These are phyloP conservation scores for Poecilia wingei DNA, from an alignment of 2,797 vertebrate species.

Conservation along the genomic window DNA sequence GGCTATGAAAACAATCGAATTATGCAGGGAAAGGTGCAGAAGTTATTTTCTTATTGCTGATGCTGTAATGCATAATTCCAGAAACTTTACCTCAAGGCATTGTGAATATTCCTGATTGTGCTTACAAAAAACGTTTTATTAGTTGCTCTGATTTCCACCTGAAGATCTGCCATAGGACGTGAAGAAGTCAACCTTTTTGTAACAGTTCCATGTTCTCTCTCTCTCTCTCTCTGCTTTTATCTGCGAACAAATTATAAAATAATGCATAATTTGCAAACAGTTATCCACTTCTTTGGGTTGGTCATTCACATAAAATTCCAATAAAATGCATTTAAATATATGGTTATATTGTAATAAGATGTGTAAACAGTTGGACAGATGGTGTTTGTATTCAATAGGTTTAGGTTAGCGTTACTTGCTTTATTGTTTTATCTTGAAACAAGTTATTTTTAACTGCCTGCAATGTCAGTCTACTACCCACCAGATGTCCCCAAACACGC, in stretches of 20 bases:
- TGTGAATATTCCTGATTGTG: not conserved
- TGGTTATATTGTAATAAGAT: not conserved
- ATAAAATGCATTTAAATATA: not conserved
- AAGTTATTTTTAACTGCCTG: constrained; percentile 12
- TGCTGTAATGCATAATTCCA: not conserved
- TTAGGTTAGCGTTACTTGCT: not conserved
- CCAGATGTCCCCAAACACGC: constrained; percentile 34
- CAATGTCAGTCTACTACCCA: constrained; percentile 34
- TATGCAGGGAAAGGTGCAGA: not conserved
- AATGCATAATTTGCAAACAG: not conserved
- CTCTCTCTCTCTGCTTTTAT: not conserved
- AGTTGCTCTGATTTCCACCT: not conserved
- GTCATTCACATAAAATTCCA: not conserved
- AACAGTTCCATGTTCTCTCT: not conserved
- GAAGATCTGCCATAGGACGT: not conserved
- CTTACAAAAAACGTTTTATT: not conserved
- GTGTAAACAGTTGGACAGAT: not conserved
- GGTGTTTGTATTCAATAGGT: not conserved
- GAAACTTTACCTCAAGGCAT: not conserved
- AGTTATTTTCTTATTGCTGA: not conserved
- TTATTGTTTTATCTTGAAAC: not conserved
- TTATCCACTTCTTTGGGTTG: not conserved
- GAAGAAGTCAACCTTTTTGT: not conserved
- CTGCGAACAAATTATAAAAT: not conserved
- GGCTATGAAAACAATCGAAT: not conserved